Evolutionary conservation across 1,140 invertebrate species (phyloP), one percentile per base, ranked within the genome.

Genomic region (Ephestia elutella): DNA sequence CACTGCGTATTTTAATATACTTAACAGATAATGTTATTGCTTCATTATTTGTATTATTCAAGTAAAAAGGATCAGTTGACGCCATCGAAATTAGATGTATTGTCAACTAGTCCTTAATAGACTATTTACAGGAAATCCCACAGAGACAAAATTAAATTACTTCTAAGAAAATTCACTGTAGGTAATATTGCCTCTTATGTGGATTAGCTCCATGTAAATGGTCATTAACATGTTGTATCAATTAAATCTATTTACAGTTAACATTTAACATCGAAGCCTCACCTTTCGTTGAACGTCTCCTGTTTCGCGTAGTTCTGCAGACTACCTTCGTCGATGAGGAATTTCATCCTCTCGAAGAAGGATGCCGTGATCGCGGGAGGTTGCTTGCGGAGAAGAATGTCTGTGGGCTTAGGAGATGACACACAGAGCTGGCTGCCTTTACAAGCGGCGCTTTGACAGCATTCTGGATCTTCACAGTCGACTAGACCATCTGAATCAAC

Each of bases 401-500:
- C 97, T 58, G 97, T 96, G 0, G 97, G 97, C 75, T 98, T 97
- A 2, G 96, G 95, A 0, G 96, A 95, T 0, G 95, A 95, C 0
- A 97, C 93, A 83, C 97, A 99, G 18, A 97, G 92, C 69, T 96
- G 93, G 73, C 94, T 96, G 49, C 92, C 93, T 63, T 93, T 92
- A 85, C 98, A 99, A 1, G 92, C 90, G 30, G 92, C 87, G 77
- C 92, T 94, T 49, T 92, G 91, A 86, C 97, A 99, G 87, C 98
- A 99, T 90, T 99, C 98, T 0, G 97, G 96, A 90, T 99, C 98
- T 80, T 98, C 95, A 82, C 98, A 99, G 88, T 99, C 98, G 28
- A 94, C 92, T 54, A 99, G 91, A 61, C 97, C 97, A 92, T 99
- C 98, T 99, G 84, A 59, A 75, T 50, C 50, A 71, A 44, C 9